A percentile compares a stretch with the other conserved stretches of the same genome.
These are phyloP conservation scores for Protomyctophum bolini DNA, from an alignment of 2,113 vertebrate genomes.

Conservation along the genomic window DNA sequence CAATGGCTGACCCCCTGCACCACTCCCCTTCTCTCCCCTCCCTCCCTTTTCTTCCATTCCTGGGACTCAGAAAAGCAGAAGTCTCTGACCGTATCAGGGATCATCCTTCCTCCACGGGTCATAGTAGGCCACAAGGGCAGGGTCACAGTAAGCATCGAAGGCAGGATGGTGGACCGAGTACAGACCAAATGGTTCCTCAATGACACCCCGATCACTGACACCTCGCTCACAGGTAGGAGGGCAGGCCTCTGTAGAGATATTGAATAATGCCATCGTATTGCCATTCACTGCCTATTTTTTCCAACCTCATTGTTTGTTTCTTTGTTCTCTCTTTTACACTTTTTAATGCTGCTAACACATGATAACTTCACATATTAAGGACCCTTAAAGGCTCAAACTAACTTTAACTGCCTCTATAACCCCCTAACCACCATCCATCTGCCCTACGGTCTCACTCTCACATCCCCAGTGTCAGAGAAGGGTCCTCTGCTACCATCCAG, in stretches of 20 bases:
- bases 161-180: slow-evolving; percentile 74
- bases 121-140: slow-evolving; percentile 77
- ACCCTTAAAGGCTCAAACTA: slow-evolving; percentile 49
- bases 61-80: slow-evolving; percentile 75
- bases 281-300: not conserved
- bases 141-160: slow-evolving; percentile 77
- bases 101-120: slow-evolving; percentile 78
- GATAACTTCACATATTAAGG: slow-evolving; percentile 30
- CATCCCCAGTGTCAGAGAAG: slow-evolving; percentile 71
- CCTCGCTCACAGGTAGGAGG: slow-evolving; percentile 65
- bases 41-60: not conserved
- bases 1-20: not conserved
- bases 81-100: slow-evolving; percentile 74
- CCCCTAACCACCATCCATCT: slow-evolving; percentile 70
- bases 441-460: slow-evolving; percentile 69
- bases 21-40: not conserved
- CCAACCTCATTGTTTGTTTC: slow-evolving; percentile 1
- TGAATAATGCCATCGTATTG: not conserved
- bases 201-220: slow-evolving; percentile 73
- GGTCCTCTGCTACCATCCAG: slow-evolving; percentile 66
- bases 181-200: slow-evolving; percentile 79
- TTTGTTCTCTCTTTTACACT: slow-evolving; percentile 34
- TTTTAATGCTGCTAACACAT: slow-evolving; percentile 51
- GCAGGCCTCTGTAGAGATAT: not conserved
- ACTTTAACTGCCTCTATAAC: slow-evolving; percentile 75